Conservation (phyloP, 2,797 vertebrate genomes). For the Yasuhikotakia modesta region DNA sequence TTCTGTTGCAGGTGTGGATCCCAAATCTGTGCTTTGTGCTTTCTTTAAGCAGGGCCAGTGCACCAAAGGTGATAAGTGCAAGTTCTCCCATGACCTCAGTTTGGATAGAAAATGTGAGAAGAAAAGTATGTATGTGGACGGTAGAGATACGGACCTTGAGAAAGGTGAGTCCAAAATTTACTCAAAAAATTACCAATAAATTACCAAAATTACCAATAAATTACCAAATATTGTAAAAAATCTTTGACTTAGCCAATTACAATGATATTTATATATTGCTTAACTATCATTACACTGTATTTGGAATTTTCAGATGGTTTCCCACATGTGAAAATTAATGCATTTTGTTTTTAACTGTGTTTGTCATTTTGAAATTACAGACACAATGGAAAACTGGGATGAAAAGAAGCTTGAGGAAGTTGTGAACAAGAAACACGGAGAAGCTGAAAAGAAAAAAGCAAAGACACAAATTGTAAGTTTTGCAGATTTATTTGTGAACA, state of each 20-base stretch:
- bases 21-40: slow-evolving; percentile 96
- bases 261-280: no score
- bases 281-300: no score
- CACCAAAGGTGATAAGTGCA: slow-evolving; percentile 97
- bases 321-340: no score
- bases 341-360: background rate
- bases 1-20: slow-evolving; percentile 85
- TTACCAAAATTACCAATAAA: background rate
- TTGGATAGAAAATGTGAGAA: slow-evolving; percentile 97
- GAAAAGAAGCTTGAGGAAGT: slow-evolving; percentile 98
- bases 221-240: background rate
- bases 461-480: slow-evolving; percentile 94
- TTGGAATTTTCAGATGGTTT: no score
- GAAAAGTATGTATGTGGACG: slow-evolving; percentile 92
- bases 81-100: slow-evolving; percentile 94
- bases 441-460: slow-evolving; percentile 94
- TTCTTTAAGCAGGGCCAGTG: slow-evolving; percentile 99
- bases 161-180: slow-evolving; percentile 77
- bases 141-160: slow-evolving; percentile 93
- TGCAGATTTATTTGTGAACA: slow-evolving; percentile 2
- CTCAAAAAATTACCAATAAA: no score
- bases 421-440: slow-evolving; percentile 95
- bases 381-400: slow-evolving; percentile 99
- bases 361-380: slow-evolving; percentile 66
- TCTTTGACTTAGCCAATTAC: background rate